A percentile compares a stretch with the other conserved stretches of the same genome.
phyloP scores from a whole-genome alignment of 2,888 invertebrate genomes.

The Myopa testacea region DNA sequence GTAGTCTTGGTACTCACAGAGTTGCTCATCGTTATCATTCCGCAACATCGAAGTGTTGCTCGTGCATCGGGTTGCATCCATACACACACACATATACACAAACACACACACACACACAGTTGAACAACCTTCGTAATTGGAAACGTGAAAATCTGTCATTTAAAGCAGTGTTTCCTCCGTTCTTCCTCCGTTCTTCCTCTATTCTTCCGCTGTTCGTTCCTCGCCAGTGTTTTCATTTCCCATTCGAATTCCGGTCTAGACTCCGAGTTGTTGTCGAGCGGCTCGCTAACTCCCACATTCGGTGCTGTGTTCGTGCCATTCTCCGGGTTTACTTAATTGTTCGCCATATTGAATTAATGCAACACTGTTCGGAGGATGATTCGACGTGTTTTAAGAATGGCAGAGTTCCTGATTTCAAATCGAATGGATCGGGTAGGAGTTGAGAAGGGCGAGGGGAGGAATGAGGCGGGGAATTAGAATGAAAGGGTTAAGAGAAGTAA shows the following conservation, averaged over 20 bases:
- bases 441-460: too few relatives aligned
- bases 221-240: constrained; percentile 39
- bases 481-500: too few relatives aligned
- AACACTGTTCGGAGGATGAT: neutral
- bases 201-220: neutral
- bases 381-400: neutral
- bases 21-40: constrained; percentile 11
- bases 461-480: too few relatives aligned
- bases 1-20: too few relatives aligned
- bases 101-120: constrained; percentile 23
- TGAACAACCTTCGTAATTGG: constrained; percentile 37
- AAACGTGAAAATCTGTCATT: constrained; percentile 39
- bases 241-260: constrained; percentile 44
- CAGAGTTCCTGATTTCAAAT: neutral
- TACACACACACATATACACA: neutral
- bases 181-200: neutral
- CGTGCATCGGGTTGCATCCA: constrained; percentile 7
- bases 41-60: constrained; percentile 9
- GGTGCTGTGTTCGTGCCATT: constrained; percentile 8
- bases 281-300: neutral
- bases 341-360: constrained; percentile 10
- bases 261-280: constrained; percentile 21
- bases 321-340: constrained; percentile 24
- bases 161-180: neutral
- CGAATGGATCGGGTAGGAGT: neutral